Conservation (phyloP, 2,113 vertebrate species). For the Hemichromis elongatus region DNA sequence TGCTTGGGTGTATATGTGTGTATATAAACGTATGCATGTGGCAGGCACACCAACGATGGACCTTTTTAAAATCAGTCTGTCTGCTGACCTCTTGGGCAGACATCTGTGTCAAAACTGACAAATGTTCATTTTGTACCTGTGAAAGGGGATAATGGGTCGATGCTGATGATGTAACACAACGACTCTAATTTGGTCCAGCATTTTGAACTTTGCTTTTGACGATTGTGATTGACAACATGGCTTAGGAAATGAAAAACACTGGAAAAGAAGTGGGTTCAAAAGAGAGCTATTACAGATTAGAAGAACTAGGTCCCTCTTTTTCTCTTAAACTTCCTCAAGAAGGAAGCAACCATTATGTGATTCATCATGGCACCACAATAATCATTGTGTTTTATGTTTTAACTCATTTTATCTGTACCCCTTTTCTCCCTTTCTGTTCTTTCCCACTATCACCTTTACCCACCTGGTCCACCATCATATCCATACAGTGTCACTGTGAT, state of each 20-base stretch:
- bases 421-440: neutral
- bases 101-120: conserved; percentile 36
- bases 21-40: conserved; percentile 75
- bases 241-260: neutral
- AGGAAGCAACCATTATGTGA: conserved; percentile 7
- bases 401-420: conserved; percentile 3
- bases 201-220: conserved; percentile 19
- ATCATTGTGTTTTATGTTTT: neutral
- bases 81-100: conserved; percentile 57
- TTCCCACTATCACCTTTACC: neutral
- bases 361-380: conserved; percentile 34
- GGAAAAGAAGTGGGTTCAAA: neutral
- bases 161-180: conserved; percentile 5
- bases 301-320: neutral
- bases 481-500: conserved; percentile 73
- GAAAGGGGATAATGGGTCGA: neutral
- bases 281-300: conserved; percentile 10
- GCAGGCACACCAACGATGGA: conserved; percentile 70
- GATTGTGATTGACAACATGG: conserved; percentile 11
- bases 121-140: conserved; percentile 34
- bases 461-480: conserved; percentile 20
- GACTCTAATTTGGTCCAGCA: conserved; percentile 24
- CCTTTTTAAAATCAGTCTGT: conserved; percentile 66
- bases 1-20: conserved; percentile 62
- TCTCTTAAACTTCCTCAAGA: neutral